Base-by-base conservation (phyloP, 2,888 invertebrate genomes). In the Neocrepidodera transversa region DNA sequence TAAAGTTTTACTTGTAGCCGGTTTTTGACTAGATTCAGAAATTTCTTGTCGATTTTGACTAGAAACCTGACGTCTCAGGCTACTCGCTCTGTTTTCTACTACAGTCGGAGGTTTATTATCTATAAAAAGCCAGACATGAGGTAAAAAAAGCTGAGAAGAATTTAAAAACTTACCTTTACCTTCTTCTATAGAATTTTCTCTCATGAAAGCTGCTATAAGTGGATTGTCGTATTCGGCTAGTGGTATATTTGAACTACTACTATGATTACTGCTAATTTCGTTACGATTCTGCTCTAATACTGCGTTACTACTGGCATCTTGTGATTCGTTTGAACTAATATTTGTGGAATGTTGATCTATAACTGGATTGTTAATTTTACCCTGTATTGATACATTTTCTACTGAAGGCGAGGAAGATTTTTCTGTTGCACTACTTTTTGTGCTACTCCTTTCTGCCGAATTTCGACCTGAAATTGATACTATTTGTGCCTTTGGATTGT, bases 361-460 rank as follows among this genome's bases (percentile, higher is more conserved):
- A 32, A 35, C 11, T 8, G 56, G 16, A n/a, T 49, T 54, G 48
- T 26, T 48, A 4, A 32, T 28, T 40, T 36, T 56, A 35, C 6
- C 49, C 17, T 56, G 58, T 10, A 48, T 5, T 1, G 63, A 43
- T 5, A 59, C 58, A 43, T 53, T 67, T 59, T 68, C 67, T n/a
- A 62, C 50, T 65, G 81, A 83, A 71, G 50, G 45, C 1, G 83
- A 84, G 80, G 76, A 73, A 62, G 74, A 78, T 76, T 61, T 68
- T 50, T 67, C 66, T 0, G 67, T 65, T 14, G 62, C 42, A 8
- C 48, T 49, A 38, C 58, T 65, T 47, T 55, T 66, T n/a, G 64
- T 38, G 36, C 59, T 63, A 50, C 60, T 56, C 32, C 58, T 55
- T 16, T 64, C 61, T 1, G 53, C 30, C 0, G 66, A 66, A 52